Conservation (phyloP, 2,113 vertebrate species). For the Strix uralensis region DNA sequence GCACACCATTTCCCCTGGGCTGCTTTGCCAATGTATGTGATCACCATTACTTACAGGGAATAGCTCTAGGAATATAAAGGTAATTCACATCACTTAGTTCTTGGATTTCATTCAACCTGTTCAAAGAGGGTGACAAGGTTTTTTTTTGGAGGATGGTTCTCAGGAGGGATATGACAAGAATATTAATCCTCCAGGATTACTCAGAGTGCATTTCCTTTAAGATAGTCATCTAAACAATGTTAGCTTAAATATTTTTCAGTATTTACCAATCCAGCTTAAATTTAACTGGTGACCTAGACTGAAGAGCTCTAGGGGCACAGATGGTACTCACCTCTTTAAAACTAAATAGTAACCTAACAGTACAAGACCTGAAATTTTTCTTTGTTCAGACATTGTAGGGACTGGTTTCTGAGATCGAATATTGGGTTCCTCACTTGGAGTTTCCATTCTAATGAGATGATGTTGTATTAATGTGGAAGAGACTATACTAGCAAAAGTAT, state of each 20-base stretch:
- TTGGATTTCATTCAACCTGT: constrained; percentile 32
- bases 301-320: not conserved
- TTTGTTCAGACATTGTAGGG: not conserved
- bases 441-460: not conserved
- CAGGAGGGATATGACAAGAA: not conserved
- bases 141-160: not conserved
- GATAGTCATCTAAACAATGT: not conserved
- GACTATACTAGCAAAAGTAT: not conserved
- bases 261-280: not conserved
- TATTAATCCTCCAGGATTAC: not conserved
- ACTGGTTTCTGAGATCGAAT: not conserved
- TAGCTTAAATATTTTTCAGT: not conserved
- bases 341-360: not conserved
- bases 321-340: not conserved
- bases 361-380: not conserved
- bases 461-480: not conserved
- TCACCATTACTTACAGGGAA: not conserved
- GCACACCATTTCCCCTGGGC: not conserved
- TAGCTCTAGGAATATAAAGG: not conserved
- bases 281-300: not conserved
- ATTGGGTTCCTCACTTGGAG: not conserved
- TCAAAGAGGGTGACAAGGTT: not conserved
- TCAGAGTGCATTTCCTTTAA: not conserved
- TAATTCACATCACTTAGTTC: constrained; percentile 11
- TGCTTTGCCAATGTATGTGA: not conserved